Conservation (phyloP, 2,113 vertebrate species). For the Pogonocichla stellata region DNA sequence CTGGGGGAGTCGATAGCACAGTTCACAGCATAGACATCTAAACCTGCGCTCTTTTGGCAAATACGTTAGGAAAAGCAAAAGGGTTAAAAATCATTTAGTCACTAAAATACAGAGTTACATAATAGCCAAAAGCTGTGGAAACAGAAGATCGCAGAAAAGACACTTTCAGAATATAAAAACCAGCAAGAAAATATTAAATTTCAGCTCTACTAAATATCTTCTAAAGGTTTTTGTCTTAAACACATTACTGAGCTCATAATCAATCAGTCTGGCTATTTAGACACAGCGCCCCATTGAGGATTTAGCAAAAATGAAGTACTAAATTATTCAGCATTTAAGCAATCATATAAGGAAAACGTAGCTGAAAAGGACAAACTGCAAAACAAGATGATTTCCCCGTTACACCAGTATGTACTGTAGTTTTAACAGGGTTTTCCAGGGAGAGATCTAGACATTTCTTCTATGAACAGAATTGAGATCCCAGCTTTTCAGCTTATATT, state of each 20-base stretch:
- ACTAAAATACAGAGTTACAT: neutral
- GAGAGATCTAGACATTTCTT: neutral
- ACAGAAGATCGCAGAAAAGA: neutral
- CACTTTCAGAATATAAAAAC: neutral
- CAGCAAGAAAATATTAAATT: neutral
- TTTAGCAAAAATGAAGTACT: constrained; percentile 21
- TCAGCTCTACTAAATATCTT: neutral
- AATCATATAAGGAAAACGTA: neutral
- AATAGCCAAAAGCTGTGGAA: neutral
- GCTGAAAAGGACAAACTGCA: neutral
- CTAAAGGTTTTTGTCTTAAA: neutral
- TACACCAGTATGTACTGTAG: neutral
- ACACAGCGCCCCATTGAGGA: neutral
- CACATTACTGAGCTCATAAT: neutral
- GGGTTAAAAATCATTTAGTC: neutral
- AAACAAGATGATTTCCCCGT: neutral
- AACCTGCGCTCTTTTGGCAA: neutral
- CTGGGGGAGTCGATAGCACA: neutral
- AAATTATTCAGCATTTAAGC: constrained; percentile 38
- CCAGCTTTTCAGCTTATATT: neutral
- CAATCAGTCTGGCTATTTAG: constrained; percentile 14
- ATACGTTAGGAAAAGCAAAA: neutral
- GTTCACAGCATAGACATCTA: neutral
- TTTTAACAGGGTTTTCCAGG: neutral
- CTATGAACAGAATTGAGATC: neutral